These are phyloP conservation scores for Nematostella vectensis DNA, from an alignment of 92 coral and sea anemone species.

Conservation along the genomic window DNA sequence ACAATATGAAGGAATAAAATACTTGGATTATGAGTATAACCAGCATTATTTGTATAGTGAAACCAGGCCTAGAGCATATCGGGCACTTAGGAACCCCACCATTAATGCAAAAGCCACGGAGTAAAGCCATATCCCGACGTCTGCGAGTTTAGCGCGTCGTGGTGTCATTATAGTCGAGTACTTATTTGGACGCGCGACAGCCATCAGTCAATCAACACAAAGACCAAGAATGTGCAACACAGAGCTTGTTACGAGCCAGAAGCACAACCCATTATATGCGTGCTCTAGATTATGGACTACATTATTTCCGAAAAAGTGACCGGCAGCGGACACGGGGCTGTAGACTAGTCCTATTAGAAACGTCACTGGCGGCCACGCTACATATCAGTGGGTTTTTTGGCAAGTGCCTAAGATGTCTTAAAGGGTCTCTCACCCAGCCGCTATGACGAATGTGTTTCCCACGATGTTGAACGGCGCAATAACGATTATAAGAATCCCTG, in stretches of 20 bases:
- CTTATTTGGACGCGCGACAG: background rate
- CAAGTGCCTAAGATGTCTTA: background rate
- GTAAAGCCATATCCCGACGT: background rate
- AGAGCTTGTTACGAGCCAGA: constrained; percentile 2
- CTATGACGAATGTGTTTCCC: background rate
- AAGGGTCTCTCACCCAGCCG: background rate
- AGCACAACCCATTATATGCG: no score
- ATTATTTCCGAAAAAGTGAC: no score
- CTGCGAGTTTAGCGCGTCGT: background rate
- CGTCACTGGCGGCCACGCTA: background rate
- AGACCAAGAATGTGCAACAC: background rate
- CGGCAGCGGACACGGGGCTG: no score
- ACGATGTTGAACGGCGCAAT: background rate
- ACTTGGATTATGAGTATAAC: background rate
- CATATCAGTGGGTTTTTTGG: background rate
- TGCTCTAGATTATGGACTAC: no score
- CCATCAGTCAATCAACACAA: background rate
- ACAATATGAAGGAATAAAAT: background rate
- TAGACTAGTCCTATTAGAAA: background rate
- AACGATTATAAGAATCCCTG: background rate
- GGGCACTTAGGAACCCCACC: background rate
- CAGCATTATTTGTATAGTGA: background rate
- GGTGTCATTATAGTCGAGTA: background rate
- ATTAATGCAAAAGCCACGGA: background rate
- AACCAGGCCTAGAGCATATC: background rate